Percentiles rank a stretch among this genome's conserved stretches.
Evolutionary conservation across 2,113 vertebrate genomes (phyloP).

Genomic region (Epinephelus cyanopodus): DNA sequence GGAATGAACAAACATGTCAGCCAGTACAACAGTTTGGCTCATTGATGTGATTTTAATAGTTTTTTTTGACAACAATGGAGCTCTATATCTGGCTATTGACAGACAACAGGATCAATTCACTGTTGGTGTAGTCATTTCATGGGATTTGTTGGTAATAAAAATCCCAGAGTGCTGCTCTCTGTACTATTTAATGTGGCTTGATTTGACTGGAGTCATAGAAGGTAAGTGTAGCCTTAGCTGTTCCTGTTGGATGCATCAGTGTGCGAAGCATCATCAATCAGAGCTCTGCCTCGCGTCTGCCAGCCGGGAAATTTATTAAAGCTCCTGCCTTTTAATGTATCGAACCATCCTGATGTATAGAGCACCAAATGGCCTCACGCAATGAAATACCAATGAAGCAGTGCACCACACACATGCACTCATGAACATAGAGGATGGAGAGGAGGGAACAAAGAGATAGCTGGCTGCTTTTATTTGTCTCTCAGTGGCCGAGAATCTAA

Average conservation of each 20-base stretch:
- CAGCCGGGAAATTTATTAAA: slow-evolving; percentile 58
- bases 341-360: slow-evolving; percentile 56
- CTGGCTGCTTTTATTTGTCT: slow-evolving; percentile 56
- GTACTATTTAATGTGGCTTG: background rate
- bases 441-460: slow-evolving; percentile 34
- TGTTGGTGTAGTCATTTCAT: background rate
- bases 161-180: background rate
- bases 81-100: background rate
- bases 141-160: background rate
- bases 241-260: slow-evolving; percentile 36
- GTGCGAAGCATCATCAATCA: slow-evolving; percentile 64
- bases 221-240: slow-evolving; percentile 23
- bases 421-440: background rate
- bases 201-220: slow-evolving; percentile 33
- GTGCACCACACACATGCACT: background rate
- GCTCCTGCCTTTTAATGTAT: slow-evolving; percentile 66
- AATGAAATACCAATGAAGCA: slow-evolving; percentile 30
- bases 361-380: slow-evolving; percentile 14
- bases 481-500: slow-evolving; percentile 34
- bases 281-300: slow-evolving; percentile 54
- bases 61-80: background rate
- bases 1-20: background rate
- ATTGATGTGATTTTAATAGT: background rate
- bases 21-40: background rate
- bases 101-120: background rate